Base-by-base conservation (phyloP, 2,113 vertebrate genomes). In the Camelus dromedarius region DNA sequence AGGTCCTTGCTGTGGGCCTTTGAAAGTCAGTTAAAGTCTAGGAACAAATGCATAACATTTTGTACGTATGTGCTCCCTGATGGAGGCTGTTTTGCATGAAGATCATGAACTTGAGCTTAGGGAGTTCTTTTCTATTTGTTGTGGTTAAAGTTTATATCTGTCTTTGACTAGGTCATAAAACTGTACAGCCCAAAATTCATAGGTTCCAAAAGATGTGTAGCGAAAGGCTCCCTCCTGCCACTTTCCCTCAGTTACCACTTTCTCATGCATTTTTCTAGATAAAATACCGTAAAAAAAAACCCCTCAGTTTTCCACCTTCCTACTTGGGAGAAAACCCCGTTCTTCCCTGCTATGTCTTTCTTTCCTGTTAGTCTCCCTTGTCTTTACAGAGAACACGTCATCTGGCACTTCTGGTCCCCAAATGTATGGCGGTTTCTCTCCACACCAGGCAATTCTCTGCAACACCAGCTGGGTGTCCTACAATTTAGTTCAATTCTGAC, bases 131-230 rank as follows among this genome's bases (percentile, higher is more conserved):
- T 91, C 54, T 66, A 13, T 89, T 92, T 52, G 16, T 95, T 88
- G 56, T 56, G 58, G 42, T 93, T 93, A 62, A 92, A 54, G 28
- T 93, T 93, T 58, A 18, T 38, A 19, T 75, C 77, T 85, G 66
- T 85, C 58, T 70, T 60, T 92, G 75, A 83, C 38, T 69, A 73
- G 38, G 8, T 52, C 96, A 32, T 85, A 58, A 56, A 95, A 62
- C 77, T 22, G 30, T 32, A 12, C 48, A 54, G 48, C 70, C 32
- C 22, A 73, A 42, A 79, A 92, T 67, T 69, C 46, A 30, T 32
- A 89, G 42, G 2, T 82, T 89, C 73, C 13, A 58, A 93, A 93
- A 86, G n/a, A 50, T 93, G 35, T 22, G 54, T 90, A 85, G 38
- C 66, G 73, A 89, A 60, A 86, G 50, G 5, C 22, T 84, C 76